These are phyloP conservation scores for Microtus ochrogaster DNA, from an alignment of 2,113 vertebrate species.

Conservation along the genomic window DNA sequence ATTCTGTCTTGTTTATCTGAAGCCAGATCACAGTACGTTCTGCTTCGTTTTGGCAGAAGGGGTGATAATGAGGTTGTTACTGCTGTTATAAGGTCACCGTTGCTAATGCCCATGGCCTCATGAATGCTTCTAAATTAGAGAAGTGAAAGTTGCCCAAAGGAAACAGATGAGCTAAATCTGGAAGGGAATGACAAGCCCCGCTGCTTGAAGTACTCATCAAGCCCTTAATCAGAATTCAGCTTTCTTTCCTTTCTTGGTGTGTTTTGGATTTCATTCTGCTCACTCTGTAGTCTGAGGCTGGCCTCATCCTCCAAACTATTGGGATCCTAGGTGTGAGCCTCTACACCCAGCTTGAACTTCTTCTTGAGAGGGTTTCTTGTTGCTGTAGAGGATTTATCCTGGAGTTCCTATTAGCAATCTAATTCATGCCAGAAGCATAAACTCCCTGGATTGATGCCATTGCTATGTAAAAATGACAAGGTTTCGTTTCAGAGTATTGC, in stretches of 20 bases:
- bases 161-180: not conserved
- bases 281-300: not conserved
- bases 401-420: not conserved
- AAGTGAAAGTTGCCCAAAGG: slow-evolving; percentile 21
- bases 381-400: not conserved
- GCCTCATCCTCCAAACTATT: not conserved
- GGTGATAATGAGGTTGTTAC: slow-evolving; percentile 53
- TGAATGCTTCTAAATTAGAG: slow-evolving; percentile 41
- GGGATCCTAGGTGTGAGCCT: not conserved
- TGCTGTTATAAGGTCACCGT: not conserved
- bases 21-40: not conserved
- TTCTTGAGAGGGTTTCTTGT: not conserved
- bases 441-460: not conserved
- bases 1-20: not conserved
- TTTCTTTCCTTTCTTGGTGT: not conserved
- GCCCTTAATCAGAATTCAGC: not conserved
- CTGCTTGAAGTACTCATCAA: not conserved
- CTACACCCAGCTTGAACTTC: not conserved
- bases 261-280: not conserved
- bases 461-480: not conserved
- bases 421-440: not conserved
- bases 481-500: not conserved
- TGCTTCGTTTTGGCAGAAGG: not conserved
- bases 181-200: not conserved
- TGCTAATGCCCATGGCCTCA: not conserved